Evolutionary conservation across 37 sponge, comb jelly and placozoan species (phyloP).

Genomic region (Tethya wilhelma): DNA sequence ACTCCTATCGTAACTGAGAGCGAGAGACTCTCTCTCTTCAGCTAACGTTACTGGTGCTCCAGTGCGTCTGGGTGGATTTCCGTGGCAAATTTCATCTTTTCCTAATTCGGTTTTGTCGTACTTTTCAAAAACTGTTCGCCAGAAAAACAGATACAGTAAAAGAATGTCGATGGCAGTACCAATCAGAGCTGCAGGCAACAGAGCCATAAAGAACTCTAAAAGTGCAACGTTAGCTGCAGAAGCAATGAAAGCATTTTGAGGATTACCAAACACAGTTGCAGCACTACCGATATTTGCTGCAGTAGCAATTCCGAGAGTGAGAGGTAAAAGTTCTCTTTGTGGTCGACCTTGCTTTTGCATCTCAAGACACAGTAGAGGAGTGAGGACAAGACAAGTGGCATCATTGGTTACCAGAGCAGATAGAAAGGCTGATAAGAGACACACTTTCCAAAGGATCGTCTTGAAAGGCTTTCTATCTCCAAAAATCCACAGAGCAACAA

Average conservation of each 20-base stretch:
- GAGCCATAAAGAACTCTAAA: slow-evolving; percentile 67
- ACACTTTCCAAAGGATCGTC: slow-evolving; percentile 78
- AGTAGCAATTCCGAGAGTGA: slow-evolving; percentile 84
- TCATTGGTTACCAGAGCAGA: slow-evolving; percentile 91
- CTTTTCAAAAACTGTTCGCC: slow-evolving; percentile 40
- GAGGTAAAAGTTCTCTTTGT: slow-evolving; percentile 65
- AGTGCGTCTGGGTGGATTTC: slow-evolving; percentile 1
- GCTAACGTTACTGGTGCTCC: slow-evolving; percentile 42
- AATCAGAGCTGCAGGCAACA: slow-evolving; percentile 72
- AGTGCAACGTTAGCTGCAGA: slow-evolving; percentile 61
- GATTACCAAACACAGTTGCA: slow-evolving; percentile 90
- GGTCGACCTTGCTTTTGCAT: slow-evolving; percentile 57
- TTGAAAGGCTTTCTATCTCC: slow-evolving; percentile 58
- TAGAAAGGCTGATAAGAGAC: slow-evolving; percentile 66
- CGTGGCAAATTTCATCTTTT: slow-evolving; percentile 6
- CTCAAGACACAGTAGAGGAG: slow-evolving; percentile 75
- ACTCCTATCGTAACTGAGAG: slow-evolving; percentile 68
- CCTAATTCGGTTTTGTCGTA: background rate
- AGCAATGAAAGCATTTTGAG: slow-evolving; percentile 92
- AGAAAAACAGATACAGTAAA: slow-evolving; percentile 71
- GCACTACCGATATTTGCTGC: slow-evolving; percentile 90
- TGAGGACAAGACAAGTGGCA: slow-evolving; percentile 76
- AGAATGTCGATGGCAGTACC: slow-evolving; percentile 52
- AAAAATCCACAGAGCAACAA: slow-evolving; percentile 56
- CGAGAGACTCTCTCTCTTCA: slow-evolving; percentile 66